Evolutionary conservation across 2,888 invertebrate genomes (phyloP).

Genomic region (Crocallis elinguaria): DNA sequence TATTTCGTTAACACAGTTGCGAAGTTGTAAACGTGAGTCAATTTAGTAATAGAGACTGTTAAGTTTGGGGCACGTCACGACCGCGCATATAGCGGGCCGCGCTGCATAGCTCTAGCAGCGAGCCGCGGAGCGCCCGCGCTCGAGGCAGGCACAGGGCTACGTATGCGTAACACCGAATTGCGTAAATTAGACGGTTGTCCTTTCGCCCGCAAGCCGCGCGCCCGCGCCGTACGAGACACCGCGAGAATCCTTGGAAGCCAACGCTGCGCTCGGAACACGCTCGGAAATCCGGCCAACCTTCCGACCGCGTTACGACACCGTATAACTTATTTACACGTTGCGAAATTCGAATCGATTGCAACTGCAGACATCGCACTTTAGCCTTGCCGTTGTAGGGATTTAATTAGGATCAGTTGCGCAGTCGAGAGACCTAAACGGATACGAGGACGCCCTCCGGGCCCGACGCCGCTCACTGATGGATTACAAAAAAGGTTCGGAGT

Average conservation of each 20-base stretch:
- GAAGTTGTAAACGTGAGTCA: conserved; percentile 75
- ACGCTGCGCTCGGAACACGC: conserved; percentile 81
- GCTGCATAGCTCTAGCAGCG: conserved; percentile 27
- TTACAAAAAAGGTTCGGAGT: conserved; percentile 71
- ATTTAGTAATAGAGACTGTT: conserved; percentile 68
- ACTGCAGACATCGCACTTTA: conserved; percentile 82
- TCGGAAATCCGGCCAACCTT: conserved; percentile 85
- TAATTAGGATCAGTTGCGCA: conserved; percentile 84
- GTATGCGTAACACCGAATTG: conserved; percentile 57
- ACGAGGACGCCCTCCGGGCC: conserved; percentile 79
- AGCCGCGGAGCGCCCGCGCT: conserved; percentile 23
- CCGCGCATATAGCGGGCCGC: conserved; percentile 46
- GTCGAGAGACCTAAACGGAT: conserved; percentile 78
- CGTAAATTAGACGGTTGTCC: conserved; percentile 65
- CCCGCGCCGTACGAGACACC: conserved; percentile 61
- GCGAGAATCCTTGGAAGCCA: conserved; percentile 82
- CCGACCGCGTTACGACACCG: conserved; percentile 83
- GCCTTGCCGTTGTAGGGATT: conserved; percentile 83
- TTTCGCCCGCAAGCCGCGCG: conserved; percentile 55
- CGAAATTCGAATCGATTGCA: conserved; percentile 84
- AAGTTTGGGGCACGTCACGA: conserved; percentile 61
- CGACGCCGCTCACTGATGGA: conserved; percentile 74
- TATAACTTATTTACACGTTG: conserved; percentile 83
- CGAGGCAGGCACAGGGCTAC: conserved; percentile 37
- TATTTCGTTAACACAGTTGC: conserved; percentile 73